A percentile compares a stretch with the other conserved stretches of the same genome.
Evolutionary conservation across 2,113 vertebrate species (phyloP).

Genomic region (Xyliphius kryptos): DNA sequence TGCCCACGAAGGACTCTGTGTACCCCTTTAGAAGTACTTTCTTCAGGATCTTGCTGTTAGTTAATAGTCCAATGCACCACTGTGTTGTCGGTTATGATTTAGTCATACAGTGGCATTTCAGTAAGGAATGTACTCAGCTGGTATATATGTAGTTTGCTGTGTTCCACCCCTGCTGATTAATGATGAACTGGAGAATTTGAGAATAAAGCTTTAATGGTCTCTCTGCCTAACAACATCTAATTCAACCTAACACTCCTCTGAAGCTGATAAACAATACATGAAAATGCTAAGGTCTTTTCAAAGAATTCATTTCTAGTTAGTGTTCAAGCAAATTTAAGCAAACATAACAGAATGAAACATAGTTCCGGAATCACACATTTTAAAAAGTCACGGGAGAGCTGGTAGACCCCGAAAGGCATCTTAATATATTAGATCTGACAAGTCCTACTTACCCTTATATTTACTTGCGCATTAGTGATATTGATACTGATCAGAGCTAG

Average conservation of each 20-base stretch:
- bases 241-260: background rate
- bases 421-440: slow-evolving; percentile 22
- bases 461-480: slow-evolving; percentile 23
- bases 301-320: slow-evolving; percentile 18
- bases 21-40: no score
- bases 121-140: background rate
- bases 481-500: slow-evolving; percentile 25
- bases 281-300: background rate
- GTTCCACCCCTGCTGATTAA: background rate
- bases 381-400: slow-evolving; percentile 17
- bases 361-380: slow-evolving; percentile 12
- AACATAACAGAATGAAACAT: slow-evolving; percentile 16
- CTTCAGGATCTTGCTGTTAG: background rate
- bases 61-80: background rate
- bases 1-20: no score
- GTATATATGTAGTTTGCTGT: background rate
- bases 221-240: background rate
- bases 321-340: slow-evolving; percentile 22
- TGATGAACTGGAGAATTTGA: background rate
- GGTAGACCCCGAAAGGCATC: slow-evolving; percentile 17
- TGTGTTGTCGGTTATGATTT: background rate
- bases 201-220: background rate
- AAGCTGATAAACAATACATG: background rate
- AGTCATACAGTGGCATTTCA: background rate
- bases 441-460: slow-evolving; percentile 27